Evolutionary conservation across 2,797 vertebrate species (phyloP), one percentile per base, ranked within the genome.

Genomic region (Moxostoma hubbsi): DNA sequence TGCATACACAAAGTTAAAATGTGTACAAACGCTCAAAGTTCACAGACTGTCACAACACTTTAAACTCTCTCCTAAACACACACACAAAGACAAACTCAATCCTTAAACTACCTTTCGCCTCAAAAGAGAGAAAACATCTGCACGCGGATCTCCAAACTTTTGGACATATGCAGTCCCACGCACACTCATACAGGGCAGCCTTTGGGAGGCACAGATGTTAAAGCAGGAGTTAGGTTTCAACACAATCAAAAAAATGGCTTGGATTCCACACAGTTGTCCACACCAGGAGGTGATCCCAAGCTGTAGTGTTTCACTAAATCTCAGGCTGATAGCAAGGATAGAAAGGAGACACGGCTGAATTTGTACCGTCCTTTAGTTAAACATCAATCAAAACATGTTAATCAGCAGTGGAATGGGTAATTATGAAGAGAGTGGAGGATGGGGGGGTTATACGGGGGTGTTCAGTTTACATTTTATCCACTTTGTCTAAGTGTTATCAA

Each of bases 301-400:
- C 64, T 74, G 64, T 58, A 65, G 54, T 70, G 68, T 67, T 59
- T 18, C 36, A 15, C 50, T 78, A 45, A 69, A 69, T 49, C 62
- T 69, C 59, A 69, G 16, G 12, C 77, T 67, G 74, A 67, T 18
- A 75, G 3, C 5, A 53, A 9, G 83, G 79, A 81, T 83, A 83
- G 76, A 84, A 15, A 75, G 57, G 65, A 15, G 51, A 79, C 46
- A 64, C 66, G 9, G 70, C 64, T 72, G 70, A 79, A 80, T 81
- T 81, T 62, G 85, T 84, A 85, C 86, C 62, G 87, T 81, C 86
- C 81, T 89, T 53, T 80, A 89, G 94, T 96, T 96, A 96, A 94
- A 95, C 92, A 95, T 96, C 91, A 89, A 96, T 91, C 89, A 89
- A 89, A 73, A 70, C 82, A 86, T 88, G 92, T 94, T 92, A 93